Percentiles rank a stretch among this genome's conserved stretches.
Evolutionary conservation across 2,888 invertebrate genomes (phyloP).

Genomic region (Phyllotreta striolata): DNA sequence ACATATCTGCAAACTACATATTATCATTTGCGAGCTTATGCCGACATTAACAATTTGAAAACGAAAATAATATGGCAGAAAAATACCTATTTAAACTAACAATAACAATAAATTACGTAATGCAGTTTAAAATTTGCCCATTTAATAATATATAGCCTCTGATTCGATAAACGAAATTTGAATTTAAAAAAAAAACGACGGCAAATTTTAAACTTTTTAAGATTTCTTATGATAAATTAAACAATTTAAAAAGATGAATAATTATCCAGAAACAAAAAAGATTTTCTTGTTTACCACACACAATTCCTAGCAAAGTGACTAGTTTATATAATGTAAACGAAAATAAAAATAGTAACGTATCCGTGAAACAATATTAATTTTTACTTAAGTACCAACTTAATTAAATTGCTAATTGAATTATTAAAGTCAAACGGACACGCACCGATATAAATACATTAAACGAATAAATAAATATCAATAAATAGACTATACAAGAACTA

Average conservation of each 20-base stretch:
- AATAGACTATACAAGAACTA: conserved; percentile 35
- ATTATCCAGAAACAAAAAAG: too few species aligned
- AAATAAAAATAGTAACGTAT: conserved; percentile 17
- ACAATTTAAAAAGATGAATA: too few species aligned
- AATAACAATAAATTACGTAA: background rate
- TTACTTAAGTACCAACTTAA: too few species aligned
- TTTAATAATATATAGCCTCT: too few species aligned
- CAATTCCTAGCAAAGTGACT: conserved; percentile 4
- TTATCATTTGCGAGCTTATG: conserved; percentile 13
- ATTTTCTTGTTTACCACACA: too few species aligned
- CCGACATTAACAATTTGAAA: conserved; percentile 13
- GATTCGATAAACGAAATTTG: background rate
- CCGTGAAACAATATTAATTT: background rate
- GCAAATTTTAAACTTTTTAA: background rate
- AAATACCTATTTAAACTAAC: conserved; percentile 3
- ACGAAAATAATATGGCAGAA: conserved; percentile 17
- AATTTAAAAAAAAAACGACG: background rate
- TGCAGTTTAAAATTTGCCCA: conserved; percentile 7
- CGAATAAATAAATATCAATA: conserved; percentile 45
- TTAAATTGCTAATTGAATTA: conserved; percentile 27
- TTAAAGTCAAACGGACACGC: conserved; percentile 50
- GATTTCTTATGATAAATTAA: too few species aligned
- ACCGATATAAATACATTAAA: conserved; percentile 41
- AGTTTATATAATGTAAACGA: conserved; percentile 9
- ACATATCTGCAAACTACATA: conserved; percentile 24